These are phyloP conservation scores for Acrocera orbiculus DNA, from an alignment of 2,888 invertebrate genomes.

Conservation along the genomic window DNA sequence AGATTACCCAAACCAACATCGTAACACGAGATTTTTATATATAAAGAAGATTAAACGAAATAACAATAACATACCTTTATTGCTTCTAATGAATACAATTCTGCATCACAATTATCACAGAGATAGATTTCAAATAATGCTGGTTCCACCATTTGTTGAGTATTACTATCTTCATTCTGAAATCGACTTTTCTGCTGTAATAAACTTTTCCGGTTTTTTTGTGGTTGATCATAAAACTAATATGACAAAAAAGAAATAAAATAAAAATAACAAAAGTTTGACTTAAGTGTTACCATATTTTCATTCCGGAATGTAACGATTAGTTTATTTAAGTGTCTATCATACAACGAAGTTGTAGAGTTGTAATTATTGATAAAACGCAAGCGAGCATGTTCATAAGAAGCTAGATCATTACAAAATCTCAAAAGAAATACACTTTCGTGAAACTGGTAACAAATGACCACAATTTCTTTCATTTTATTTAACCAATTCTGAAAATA, in stretches of 20 bases:
- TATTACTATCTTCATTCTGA: background rate
- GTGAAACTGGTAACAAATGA: conserved; percentile 52
- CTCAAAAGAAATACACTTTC: conserved; percentile 50
- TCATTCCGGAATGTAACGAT: conserved; percentile 60
- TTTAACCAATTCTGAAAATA: conserved; percentile 37
- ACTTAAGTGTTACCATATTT: conserved; percentile 43
- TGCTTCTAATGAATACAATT: conserved; percentile 41
- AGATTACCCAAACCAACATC: no score
- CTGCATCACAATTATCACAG: conserved; percentile 59
- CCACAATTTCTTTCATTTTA: conserved; percentile 45
- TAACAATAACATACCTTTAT: conserved; percentile 31
- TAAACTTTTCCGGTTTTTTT: conserved; percentile 31
- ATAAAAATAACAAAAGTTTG: conserved; percentile 1
- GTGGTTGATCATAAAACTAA: conserved; percentile 29
- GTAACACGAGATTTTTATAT: no score
- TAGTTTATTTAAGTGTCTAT: conserved; percentile 43
- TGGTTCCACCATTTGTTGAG: conserved; percentile 37
- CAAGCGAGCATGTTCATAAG: conserved; percentile 43
- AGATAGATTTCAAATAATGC: conserved; percentile 47
- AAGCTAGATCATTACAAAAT: conserved; percentile 50
- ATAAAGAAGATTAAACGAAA: conserved; percentile 1
- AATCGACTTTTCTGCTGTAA: conserved; percentile 25
- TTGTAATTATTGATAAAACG: conserved; percentile 55
- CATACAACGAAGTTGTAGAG: conserved; percentile 52
- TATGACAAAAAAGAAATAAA: conserved; percentile 7